Evolutionary conservation across 2,113 vertebrate genomes (phyloP).

Genomic region (Scatophagus argus): DNA sequence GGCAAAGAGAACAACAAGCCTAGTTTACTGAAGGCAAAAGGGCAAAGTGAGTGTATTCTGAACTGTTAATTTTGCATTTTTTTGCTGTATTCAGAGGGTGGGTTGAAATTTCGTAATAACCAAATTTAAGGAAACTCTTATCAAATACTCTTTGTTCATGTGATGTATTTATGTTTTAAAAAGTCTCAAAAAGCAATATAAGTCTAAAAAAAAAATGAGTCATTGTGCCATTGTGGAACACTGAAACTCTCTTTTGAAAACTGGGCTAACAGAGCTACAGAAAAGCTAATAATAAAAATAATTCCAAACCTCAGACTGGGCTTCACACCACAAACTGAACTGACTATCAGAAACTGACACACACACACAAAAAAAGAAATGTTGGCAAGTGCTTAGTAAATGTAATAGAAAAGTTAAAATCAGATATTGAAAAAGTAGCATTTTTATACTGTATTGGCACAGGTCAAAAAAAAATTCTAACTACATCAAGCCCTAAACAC

Average conservation of each 20-base stretch:
- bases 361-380: neutral
- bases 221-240: neutral
- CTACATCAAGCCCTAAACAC: neutral
- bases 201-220: neutral
- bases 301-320: neutral
- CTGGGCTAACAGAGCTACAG: neutral
- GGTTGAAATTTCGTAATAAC: no score
- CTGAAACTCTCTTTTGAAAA: neutral
- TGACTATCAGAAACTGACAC: neutral
- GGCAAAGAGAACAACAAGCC: neutral
- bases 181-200: neutral
- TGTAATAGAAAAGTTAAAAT: neutral
- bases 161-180: neutral
- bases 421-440: neutral
- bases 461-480: neutral
- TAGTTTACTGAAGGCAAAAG: neutral
- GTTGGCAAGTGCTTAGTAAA: slow-evolving; percentile 25
- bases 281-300: neutral
- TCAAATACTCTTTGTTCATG: no score
- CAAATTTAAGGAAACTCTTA: neutral
- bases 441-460: slow-evolving; percentile 39
- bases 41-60: no score
- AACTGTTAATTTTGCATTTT: no score
- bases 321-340: neutral
- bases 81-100: no score